Conservation (phyloP, 2,797 vertebrate genomes). For the Enteromius radiatus region DNA sequence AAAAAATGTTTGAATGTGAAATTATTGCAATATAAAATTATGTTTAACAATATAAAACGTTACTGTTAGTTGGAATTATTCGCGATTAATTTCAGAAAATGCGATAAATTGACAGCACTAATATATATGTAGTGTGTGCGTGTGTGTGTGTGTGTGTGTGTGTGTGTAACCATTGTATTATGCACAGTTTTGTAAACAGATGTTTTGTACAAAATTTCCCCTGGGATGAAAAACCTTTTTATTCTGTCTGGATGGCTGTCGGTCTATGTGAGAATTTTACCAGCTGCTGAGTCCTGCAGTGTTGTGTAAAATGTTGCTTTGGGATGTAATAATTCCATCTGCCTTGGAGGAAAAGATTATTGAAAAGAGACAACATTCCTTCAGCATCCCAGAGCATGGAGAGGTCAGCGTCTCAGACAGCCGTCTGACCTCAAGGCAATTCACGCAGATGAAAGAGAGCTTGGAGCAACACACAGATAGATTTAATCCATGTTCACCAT, state of each 20-base stretch:
- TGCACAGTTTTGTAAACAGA: neutral
- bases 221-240: neutral
- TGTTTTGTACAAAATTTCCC: neutral
- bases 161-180: neutral
- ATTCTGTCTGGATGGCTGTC: conserved; percentile 1
- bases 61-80: no score
- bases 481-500: conserved; percentile 36
- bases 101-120: no score
- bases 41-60: no score
- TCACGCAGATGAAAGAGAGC: conserved; percentile 14
- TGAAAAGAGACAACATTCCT: conserved; percentile 27
- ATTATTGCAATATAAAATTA: no score
- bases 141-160: no score
- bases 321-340: conserved; percentile 22
- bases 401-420: conserved; percentile 26
- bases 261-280: neutral
- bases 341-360: conserved; percentile 32
- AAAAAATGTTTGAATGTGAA: no score
- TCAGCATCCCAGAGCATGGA: conserved; percentile 15
- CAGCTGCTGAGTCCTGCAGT: conserved; percentile 15
- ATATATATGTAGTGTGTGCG: no score
- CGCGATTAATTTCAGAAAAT: no score
- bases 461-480: conserved; percentile 5
- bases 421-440: conserved; percentile 21
- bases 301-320: conserved; percentile 11